These are phyloP conservation scores for Eutrigla gurnardus DNA, from an alignment of 2,797 vertebrate species.

Conservation along the genomic window DNA sequence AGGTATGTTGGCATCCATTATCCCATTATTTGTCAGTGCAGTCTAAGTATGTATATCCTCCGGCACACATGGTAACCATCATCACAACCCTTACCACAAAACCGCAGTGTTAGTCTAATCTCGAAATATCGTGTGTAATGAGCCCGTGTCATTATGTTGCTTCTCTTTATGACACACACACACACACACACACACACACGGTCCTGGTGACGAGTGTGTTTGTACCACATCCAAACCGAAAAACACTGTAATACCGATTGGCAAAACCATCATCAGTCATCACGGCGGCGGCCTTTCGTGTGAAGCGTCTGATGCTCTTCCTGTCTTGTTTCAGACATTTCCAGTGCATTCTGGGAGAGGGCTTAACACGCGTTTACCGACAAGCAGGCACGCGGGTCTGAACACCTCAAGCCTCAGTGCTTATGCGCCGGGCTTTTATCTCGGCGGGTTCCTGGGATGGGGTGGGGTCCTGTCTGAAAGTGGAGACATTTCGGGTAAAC, in stretches of 20 bases:
- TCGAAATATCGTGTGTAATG: conserved; percentile 79
- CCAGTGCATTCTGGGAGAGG: conserved; percentile 24
- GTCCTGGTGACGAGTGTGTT: conserved; percentile 51
- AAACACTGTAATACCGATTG: conserved; percentile 39
- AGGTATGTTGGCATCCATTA: conserved; percentile 74
- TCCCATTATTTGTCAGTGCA: conserved; percentile 71
- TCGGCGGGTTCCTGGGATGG: not conserved
- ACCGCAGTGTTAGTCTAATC: conserved; percentile 82
- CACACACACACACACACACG: conserved; percentile 63
- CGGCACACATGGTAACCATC: conserved; percentile 79
- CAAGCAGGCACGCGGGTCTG: conserved; percentile 8
- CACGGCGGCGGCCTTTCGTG: conserved; percentile 47
- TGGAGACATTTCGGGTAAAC: conserved; percentile 29
- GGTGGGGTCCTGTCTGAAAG: not conserved
- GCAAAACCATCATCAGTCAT: conserved; percentile 49
- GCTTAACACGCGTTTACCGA: conserved; percentile 41
- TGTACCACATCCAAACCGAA: conserved; percentile 61
- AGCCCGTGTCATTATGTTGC: conserved; percentile 70
- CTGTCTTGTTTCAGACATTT: conserved; percentile 52
- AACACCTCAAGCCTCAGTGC: not conserved
- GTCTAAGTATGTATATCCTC: conserved; percentile 65
- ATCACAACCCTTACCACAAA: conserved; percentile 68
- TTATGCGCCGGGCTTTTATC: conserved; percentile 30
- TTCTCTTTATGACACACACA: conserved; percentile 73
- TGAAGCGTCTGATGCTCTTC: conserved; percentile 65